Evolutionary conservation across 30 jellyfish, hydroid and myxozoan genomes (phyloP).

Genomic region (Pseudorhiza aurosa): DNA sequence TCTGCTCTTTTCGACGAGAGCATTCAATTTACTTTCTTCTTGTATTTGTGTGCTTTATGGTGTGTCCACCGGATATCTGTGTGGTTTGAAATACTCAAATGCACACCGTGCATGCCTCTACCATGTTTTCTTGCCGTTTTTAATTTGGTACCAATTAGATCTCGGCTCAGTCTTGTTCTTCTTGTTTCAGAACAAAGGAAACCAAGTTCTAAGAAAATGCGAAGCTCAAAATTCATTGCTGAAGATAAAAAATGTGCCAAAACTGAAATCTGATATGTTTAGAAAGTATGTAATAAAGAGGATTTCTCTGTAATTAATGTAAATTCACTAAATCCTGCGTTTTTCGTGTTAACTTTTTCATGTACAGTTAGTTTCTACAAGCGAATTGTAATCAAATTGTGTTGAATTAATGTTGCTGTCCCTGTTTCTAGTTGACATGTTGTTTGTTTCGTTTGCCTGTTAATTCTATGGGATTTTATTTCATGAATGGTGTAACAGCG

Average conservation of each 20-base stretch:
- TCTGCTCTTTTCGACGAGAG: no score
- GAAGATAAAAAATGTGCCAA: not conserved
- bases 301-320: slow-evolving; percentile 1
- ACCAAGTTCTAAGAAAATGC: slow-evolving; percentile 1
- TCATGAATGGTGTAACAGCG: no score
- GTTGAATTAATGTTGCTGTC: not conserved
- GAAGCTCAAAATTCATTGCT: not conserved
- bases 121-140: not conserved
- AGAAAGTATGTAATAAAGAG: no score
- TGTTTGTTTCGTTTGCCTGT: not conserved
- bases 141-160: no score
- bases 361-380: slow-evolving; percentile 15
- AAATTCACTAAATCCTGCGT: not conserved
- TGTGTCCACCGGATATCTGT: no score
- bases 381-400: slow-evolving; percentile 11
- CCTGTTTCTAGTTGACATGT: not conserved
- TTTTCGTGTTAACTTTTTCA: not conserved
- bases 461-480: no score
- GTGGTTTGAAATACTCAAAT: no score
- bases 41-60: no score
- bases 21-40: no score
- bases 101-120: no score
- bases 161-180: not conserved
- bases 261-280: not conserved
- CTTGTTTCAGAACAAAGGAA: slow-evolving; percentile 9